phyloP scores from a whole-genome alignment of 2,113 vertebrate genomes.

The Atherinomorus stipes region DNA sequence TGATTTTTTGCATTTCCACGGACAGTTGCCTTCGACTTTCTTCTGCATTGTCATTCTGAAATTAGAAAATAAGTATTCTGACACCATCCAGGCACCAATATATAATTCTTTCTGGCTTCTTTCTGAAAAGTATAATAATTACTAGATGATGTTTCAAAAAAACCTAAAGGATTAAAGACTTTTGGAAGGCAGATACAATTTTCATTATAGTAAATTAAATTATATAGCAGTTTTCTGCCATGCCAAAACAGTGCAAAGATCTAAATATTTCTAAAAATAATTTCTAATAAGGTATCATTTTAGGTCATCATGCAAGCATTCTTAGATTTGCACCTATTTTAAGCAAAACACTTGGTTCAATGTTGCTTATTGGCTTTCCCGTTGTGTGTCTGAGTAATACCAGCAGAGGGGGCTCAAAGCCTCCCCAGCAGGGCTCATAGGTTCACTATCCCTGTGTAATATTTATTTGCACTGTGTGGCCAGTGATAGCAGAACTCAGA shows the following conservation, averaged over 20 bases:
- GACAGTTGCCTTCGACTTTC: conserved; percentile 88
- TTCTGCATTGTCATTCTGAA: conserved; percentile 89
- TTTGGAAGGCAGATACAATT: no score
- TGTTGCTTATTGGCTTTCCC: background rate
- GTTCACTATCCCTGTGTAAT: background rate
- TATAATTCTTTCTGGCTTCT: background rate
- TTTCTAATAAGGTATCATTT: background rate
- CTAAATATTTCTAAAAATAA: background rate
- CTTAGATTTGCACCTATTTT: background rate
- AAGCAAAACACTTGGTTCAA: background rate
- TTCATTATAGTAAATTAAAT: background rate
- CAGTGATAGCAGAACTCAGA: conserved; percentile 50
- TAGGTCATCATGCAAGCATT: background rate
- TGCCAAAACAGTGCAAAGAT: background rate
- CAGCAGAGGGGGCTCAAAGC: conserved; percentile 66
- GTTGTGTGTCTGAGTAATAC: background rate
- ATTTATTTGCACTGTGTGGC: conserved; percentile 9
- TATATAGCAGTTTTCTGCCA: background rate
- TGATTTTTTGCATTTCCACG: conserved; percentile 88
- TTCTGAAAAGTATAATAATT: background rate
- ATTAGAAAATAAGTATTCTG: conserved; percentile 37
- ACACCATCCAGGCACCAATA: background rate
- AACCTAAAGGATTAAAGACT: no score
- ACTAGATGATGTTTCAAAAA: background rate
- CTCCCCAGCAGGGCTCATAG: background rate